A percentile compares a stretch with the other conserved stretches of the same genome.
Conservation (phyloP, 1,140 invertebrate species). For the Nixonia krombeini region DNA sequence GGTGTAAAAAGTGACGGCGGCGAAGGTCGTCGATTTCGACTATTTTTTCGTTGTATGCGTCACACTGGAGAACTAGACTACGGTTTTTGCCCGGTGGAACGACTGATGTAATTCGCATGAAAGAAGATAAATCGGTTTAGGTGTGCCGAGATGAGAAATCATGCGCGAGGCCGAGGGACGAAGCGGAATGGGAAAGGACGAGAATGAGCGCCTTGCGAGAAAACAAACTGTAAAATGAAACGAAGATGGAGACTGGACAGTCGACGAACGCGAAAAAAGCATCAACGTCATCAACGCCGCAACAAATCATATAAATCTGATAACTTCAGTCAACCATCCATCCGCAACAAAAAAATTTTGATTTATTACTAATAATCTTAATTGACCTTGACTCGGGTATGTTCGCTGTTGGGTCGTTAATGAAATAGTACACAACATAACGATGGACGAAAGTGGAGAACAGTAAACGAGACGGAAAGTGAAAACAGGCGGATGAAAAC, state of each 20-base stretch:
- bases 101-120: constrained; percentile 35
- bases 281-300: no score
- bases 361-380: no score
- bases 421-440: no score
- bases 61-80: constrained; percentile 13
- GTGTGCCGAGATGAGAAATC: constrained; percentile 45
- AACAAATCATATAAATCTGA: no score
- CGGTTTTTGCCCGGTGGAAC: constrained; percentile 12
- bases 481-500: no score
- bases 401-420: no score
- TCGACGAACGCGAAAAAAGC: no score
- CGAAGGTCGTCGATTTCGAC: constrained; percentile 18
- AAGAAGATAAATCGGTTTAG: constrained; percentile 45
- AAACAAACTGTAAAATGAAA: constrained; percentile 27
- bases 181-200: constrained; percentile 27
- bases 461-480: no score
- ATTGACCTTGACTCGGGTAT: no score
- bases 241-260: constrained; percentile 18
- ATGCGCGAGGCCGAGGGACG: constrained; percentile 21
- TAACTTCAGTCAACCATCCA: no score
- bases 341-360: no score
- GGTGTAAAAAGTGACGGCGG: constrained; percentile 21
- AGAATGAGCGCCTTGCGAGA: constrained; percentile 27
- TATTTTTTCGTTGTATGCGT: constrained; percentile 30
- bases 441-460: no score